These are phyloP conservation scores for Diploptera punctata DNA, from an alignment of 2,888 invertebrate species.

Conservation along the genomic window DNA sequence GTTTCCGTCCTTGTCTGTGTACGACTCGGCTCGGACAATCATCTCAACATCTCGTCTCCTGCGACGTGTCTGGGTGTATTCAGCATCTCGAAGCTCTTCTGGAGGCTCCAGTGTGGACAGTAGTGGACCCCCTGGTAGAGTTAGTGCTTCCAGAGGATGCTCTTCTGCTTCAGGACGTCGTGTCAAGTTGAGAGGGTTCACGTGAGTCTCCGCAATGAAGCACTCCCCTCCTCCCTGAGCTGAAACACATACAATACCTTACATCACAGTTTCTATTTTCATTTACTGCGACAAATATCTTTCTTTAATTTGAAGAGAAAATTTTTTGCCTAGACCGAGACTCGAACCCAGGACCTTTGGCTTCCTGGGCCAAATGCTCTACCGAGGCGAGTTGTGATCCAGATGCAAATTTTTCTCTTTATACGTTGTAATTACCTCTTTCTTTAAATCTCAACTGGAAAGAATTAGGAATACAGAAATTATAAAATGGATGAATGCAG, in stretches of 20 bases:
- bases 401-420: too few species aligned
- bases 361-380: too few species aligned
- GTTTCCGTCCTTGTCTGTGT: constrained; percentile 70
- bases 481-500: too few species aligned
- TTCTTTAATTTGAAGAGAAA: too few species aligned
- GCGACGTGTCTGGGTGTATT: constrained; percentile 48
- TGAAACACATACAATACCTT: neutral
- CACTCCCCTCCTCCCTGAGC: constrained; percentile 69
- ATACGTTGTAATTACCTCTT: too few species aligned
- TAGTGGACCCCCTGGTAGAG: constrained; percentile 49
- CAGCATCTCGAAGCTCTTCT: constrained; percentile 46
- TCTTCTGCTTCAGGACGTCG: constrained; percentile 43
- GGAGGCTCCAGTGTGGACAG: constrained; percentile 47
- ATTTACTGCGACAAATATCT: too few species aligned
- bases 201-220: constrained; percentile 62
- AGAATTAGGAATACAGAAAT: too few species aligned
- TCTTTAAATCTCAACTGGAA: too few species aligned
- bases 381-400: too few species aligned
- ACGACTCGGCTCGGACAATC: constrained; percentile 73
- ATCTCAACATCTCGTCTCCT: constrained; percentile 70
- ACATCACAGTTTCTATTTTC: neutral
- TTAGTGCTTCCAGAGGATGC: constrained; percentile 59
- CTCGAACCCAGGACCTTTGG: too few species aligned
- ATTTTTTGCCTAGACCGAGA: too few species aligned
- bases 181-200: constrained; percentile 67